Evolutionary conservation across 2,888 invertebrate genomes (phyloP).

Genomic region (Drosophila macrothrix): DNA sequence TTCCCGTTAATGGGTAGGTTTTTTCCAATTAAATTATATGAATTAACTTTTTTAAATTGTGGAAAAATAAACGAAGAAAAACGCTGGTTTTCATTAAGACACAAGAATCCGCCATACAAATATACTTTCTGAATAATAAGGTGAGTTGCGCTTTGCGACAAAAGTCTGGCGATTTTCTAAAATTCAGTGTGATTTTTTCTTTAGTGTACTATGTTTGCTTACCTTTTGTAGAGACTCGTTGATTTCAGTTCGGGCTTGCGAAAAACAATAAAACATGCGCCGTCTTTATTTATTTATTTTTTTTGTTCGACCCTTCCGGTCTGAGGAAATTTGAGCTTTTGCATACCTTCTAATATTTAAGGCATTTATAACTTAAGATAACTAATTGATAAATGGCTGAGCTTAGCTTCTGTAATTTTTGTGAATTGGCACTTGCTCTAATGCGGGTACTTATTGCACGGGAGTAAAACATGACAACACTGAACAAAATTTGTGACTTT

Average conservation of each 20-base stretch:
- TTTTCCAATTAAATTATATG: too few relatives aligned
- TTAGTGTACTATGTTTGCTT: too few relatives aligned
- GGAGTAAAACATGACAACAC: neutral
- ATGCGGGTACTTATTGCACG: conserved; percentile 13
- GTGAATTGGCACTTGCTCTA: conserved; percentile 5
- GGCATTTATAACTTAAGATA: conserved; percentile 9
- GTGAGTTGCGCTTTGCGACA: neutral
- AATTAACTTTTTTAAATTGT: neutral
- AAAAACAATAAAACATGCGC: neutral
- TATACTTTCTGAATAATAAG: too few relatives aligned
- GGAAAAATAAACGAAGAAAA: neutral
- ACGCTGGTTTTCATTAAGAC: too few relatives aligned
- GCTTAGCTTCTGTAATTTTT: conserved; percentile 22
- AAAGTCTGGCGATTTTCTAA: neutral
- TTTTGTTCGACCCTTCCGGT: neutral
- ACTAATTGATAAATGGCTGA: conserved; percentile 7
- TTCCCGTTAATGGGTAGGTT: too few relatives aligned
- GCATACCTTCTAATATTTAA: too few relatives aligned
- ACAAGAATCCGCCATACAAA: too few relatives aligned
- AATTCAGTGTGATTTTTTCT: neutral
- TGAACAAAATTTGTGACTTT: neutral
- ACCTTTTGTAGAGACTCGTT: neutral
- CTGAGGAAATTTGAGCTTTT: too few relatives aligned
- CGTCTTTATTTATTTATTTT: neutral
- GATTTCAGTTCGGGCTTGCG: neutral